These are phyloP conservation scores for Montipora capricornis DNA, from an alignment of 64 coral and sea anemone species.

Conservation along the genomic window DNA sequence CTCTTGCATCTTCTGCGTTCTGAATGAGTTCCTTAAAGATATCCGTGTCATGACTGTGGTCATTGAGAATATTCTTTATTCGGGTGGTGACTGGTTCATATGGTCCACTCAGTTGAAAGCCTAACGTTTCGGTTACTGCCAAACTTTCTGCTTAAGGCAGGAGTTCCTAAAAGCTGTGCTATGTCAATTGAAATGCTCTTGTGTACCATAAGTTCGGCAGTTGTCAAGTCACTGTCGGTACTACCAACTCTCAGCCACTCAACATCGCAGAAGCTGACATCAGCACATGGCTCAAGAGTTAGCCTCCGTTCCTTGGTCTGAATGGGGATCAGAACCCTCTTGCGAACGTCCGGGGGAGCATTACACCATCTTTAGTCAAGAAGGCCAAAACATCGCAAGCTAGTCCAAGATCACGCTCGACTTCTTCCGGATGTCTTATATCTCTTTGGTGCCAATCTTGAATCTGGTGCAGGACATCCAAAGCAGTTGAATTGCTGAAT, in stretches of 20 bases:
- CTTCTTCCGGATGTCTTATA: constrained; percentile 40
- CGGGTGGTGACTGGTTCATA: constrained; percentile 87
- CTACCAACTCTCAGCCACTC: constrained; percentile 81
- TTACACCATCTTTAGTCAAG: constrained; percentile 70
- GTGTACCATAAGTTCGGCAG: constrained; percentile 57
- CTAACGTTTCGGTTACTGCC: constrained; percentile 80
- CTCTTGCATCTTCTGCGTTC: constrained; percentile 97
- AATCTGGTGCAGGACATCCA: constrained; percentile 78
- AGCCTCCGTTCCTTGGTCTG: constrained; percentile 65
- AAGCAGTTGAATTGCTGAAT: constrained; percentile 72
- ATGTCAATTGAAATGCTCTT: constrained; percentile 82
- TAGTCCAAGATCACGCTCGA: constrained; percentile 77
- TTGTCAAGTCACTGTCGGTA: constrained; percentile 47
- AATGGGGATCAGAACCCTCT: constrained; percentile 86
- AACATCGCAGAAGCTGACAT: constrained; percentile 84
- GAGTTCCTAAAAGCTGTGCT: constrained; percentile 87
- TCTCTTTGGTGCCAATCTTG: constrained; percentile 52
- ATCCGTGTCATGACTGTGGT: constrained; percentile 78
- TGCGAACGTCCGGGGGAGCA: constrained; percentile 67
- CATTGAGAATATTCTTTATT: constrained; percentile 84
- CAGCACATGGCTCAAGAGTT: constrained; percentile 63
- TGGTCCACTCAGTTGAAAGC: constrained; percentile 88
- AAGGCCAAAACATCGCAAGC: constrained; percentile 81
- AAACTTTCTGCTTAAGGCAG: constrained; percentile 82
- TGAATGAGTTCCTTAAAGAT: constrained; percentile 98